Evolutionary conservation across 2,113 vertebrate genomes (phyloP).

Genomic region (Siniperca knerii): DNA sequence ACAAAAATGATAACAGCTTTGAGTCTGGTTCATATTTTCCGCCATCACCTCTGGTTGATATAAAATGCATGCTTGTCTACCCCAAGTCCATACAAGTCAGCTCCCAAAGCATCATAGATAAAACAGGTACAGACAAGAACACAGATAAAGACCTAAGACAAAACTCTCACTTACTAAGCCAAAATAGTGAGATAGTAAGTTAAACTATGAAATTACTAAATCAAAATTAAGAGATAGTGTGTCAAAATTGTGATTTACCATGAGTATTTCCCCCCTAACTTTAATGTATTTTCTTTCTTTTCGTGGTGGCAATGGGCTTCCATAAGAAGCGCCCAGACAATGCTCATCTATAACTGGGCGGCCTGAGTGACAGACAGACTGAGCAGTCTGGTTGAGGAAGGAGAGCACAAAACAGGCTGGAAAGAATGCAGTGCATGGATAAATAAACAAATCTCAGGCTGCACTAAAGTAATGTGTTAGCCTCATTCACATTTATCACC

Average conservation of each 20-base stretch:
- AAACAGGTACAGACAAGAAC: neutral
- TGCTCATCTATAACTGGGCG: slow-evolving; percentile 58
- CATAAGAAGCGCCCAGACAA: slow-evolving; percentile 9
- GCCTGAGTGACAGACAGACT: slow-evolving; percentile 58
- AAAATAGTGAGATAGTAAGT: neutral
- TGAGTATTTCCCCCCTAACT: neutral
- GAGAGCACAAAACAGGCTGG: slow-evolving; percentile 37
- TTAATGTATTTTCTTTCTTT: neutral
- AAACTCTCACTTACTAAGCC: too few species aligned
- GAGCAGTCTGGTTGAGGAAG: slow-evolving; percentile 60
- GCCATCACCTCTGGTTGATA: neutral
- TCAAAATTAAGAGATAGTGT: neutral
- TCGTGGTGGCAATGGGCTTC: slow-evolving; percentile 21
- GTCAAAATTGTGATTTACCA: neutral
- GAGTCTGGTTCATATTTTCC: neutral
- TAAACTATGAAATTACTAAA: neutral
- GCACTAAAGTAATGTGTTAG: neutral
- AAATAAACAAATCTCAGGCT: slow-evolving; percentile 47
- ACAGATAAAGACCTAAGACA: neutral
- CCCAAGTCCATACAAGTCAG: neutral
- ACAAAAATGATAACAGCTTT: neutral
- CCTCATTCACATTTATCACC: slow-evolving; percentile 2
- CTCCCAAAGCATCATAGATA: neutral
- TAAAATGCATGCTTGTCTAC: neutral
- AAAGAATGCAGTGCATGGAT: slow-evolving; percentile 49